Evolutionary conservation across 2,797 vertebrate species (phyloP), one percentile per base, ranked within the genome.

Genomic region (Lacerta agilis): DNA sequence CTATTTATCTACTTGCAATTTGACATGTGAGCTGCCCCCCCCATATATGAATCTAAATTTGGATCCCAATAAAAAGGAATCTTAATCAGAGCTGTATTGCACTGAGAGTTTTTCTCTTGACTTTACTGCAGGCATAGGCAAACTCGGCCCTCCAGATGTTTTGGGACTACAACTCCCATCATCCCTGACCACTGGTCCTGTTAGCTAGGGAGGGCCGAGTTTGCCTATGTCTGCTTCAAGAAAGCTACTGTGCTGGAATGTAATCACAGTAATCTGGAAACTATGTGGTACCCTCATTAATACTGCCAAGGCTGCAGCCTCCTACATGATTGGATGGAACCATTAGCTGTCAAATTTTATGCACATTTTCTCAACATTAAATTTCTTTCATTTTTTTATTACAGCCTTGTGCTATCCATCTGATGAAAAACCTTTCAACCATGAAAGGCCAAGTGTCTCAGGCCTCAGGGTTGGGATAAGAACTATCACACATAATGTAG

Each of bases 331-430:
- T 58, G 23, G 67, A 43, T 64, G 9, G 23, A 25, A 58, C 69
- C 25, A 17, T 13, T 20, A 2, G 0, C 36, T 10, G 0, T 49
- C 75, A 10, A 23, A 8, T 36, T 33, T 66, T 3, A 8, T 0
- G 9, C 4, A 18, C 7, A 0, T 29, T 89, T 86, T 75, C 81
- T 83, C 67, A 85, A 77, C 33, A 33, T 29, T 38, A 81, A 80
- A 55, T 79, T 82, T 79, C 27, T 66, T 76, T 64, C n/a, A 25
- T 58, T 55, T 43, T 43, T 73, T 79, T 66, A 15, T 61, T 79
- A 61, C 8, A 61, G 49, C 45, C 43, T 29, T 36, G 61, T 9
- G 43, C 69, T 71, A 75, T 36, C 49, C 4, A 29, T 0, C 0
- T 55, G 49, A 71, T 29, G 20, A 3, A 1, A 43, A 41, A 5